Conservation (phyloP, 2,113 vertebrate species). For the Dryoscopus gambensis region DNA sequence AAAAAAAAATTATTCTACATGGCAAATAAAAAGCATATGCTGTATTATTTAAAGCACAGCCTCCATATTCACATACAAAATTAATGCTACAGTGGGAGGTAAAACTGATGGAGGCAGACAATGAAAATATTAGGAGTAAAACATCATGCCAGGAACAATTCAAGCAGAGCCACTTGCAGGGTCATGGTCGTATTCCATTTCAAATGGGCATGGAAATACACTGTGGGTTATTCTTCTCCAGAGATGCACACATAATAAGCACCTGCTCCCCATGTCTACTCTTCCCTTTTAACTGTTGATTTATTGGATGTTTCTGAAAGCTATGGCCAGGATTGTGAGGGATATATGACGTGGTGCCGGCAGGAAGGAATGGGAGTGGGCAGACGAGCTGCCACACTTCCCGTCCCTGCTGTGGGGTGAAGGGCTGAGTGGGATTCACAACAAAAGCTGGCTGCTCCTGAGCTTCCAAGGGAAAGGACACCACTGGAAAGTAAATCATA, state of each 20-base stretch:
- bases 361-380: not conserved
- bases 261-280: slow-evolving; percentile 66
- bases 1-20: slow-evolving; percentile 69
- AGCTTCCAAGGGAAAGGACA: not conserved
- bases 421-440: not conserved
- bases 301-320: slow-evolving; percentile 62
- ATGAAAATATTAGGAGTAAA: slow-evolving; percentile 62
- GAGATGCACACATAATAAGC: slow-evolving; percentile 65
- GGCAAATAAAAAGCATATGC: slow-evolving; percentile 75
- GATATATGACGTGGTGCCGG: slow-evolving; percentile 14
- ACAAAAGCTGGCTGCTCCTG: not conserved
- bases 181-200: slow-evolving; percentile 63
- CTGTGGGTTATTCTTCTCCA: slow-evolving; percentile 62
- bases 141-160: slow-evolving; percentile 51
- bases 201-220: slow-evolving; percentile 55
- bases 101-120: slow-evolving; percentile 53
- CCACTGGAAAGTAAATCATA: not conserved
- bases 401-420: rapidly evolving
- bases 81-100: slow-evolving; percentile 62
- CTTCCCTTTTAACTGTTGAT: slow-evolving; percentile 64
- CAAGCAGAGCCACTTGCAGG: slow-evolving; percentile 55
- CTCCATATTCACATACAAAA: slow-evolving; percentile 69
- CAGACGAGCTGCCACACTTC: not conserved
- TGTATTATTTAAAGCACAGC: slow-evolving; percentile 66
- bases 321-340: slow-evolving; percentile 1